A percentile compares a stretch with the other conserved stretches of the same genome.
These are phyloP conservation scores for Drosophila kurseongensis DNA, from an alignment of 1,140 invertebrate genomes.

Conservation along the genomic window DNA sequence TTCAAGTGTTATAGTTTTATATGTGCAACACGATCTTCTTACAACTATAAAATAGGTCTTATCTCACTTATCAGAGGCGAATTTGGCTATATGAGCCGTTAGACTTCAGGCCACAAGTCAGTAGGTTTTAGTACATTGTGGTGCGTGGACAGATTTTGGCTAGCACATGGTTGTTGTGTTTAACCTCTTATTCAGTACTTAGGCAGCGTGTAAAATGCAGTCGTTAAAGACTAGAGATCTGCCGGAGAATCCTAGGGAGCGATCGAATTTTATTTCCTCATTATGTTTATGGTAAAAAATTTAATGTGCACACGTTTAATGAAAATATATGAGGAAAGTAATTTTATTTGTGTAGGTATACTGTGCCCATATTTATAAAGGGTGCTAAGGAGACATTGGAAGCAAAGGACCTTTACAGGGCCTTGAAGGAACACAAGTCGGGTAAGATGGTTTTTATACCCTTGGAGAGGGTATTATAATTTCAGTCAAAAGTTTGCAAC, in stretches of 20 bases:
- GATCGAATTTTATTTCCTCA: constrained; percentile 64
- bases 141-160: too few species aligned
- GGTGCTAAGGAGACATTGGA: constrained; percentile 86
- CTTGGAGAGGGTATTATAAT: too few species aligned
- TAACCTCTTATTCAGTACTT: too few species aligned
- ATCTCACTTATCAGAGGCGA: too few species aligned
- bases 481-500: too few species aligned
- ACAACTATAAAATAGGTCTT: too few species aligned
- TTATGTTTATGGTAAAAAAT: constrained; percentile 72
- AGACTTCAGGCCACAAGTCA: too few species aligned
- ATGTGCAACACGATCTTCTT: too few species aligned
- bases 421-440: constrained; percentile 87
- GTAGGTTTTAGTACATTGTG: too few species aligned
- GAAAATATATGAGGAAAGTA: not conserved
- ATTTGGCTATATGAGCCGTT: too few species aligned
- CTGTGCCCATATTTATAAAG: constrained; percentile 85
- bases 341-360: constrained; percentile 77
- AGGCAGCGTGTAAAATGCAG: constrained; percentile 47
- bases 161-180: too few species aligned
- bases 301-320: not conserved
- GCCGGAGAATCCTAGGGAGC: constrained; percentile 75
- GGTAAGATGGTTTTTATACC: constrained; percentile 39
- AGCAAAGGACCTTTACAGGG: constrained; percentile 86
- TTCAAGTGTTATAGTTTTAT: too few species aligned
- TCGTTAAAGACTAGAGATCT: constrained; percentile 68